These are phyloP conservation scores for Paramuricea clavata DNA, from an alignment of 92 coral and sea anemone species.

Conservation along the genomic window DNA sequence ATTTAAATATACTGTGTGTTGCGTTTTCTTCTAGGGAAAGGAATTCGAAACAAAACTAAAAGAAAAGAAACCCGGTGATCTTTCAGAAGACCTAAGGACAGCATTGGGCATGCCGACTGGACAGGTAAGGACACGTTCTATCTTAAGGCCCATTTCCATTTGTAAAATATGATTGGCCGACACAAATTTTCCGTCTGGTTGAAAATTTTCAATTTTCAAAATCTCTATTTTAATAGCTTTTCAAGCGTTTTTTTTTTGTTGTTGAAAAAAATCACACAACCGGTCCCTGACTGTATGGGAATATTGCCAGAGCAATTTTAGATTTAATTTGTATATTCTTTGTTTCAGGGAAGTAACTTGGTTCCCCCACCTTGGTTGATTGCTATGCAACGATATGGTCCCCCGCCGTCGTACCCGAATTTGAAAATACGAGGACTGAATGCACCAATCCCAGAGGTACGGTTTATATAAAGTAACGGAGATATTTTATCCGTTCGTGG, in stretches of 20 bases:
- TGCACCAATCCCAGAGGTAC: slow-evolving; percentile 95
- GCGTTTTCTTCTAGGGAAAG: slow-evolving; percentile 77
- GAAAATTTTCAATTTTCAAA: too few species aligned
- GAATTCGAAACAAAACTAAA: slow-evolving; percentile 97
- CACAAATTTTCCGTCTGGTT: too few species aligned
- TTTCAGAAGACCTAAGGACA: slow-evolving; percentile 93
- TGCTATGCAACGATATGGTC: slow-evolving; percentile 99
- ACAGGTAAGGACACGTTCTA: slow-evolving; percentile 56
- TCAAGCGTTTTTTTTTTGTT: too few species aligned
- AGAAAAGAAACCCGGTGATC: slow-evolving; percentile 97
- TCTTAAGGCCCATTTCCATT: not conserved
- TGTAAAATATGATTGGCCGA: too few species aligned
- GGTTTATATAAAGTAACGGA: not conserved
- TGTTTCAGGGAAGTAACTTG: slow-evolving; percentile 72
- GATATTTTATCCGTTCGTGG: too few species aligned
- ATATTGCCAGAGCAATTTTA: too few species aligned
- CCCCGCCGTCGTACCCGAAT: slow-evolving; percentile 98
- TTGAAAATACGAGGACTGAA: slow-evolving; percentile 94
- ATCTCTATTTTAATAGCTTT: too few species aligned
- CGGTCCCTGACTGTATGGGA: too few species aligned
- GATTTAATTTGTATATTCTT: too few species aligned
- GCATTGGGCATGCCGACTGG: slow-evolving; percentile 99
- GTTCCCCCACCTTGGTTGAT: slow-evolving; percentile 99
- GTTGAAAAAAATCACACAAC: too few species aligned
- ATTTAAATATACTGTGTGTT: too few species aligned